These are phyloP conservation scores for Diplodus sargus DNA, from an alignment of 2,797 vertebrate species.

Conservation along the genomic window DNA sequence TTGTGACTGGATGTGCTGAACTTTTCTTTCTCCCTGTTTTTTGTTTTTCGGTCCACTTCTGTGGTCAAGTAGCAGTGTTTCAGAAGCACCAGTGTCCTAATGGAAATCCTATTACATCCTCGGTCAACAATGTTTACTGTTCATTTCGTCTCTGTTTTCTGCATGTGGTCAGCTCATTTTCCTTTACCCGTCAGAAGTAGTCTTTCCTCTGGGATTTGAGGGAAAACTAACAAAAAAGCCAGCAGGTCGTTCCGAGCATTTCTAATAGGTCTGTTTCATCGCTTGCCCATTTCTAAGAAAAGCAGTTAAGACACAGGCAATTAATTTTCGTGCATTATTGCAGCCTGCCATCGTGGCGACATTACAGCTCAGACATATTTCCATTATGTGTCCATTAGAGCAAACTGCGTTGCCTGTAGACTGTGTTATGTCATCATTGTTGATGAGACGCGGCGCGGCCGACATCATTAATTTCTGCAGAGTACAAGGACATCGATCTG, in stretches of 20 bases:
- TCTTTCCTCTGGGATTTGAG: slow-evolving; percentile 25
- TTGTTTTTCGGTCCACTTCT: slow-evolving; percentile 11
- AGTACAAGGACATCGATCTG: background rate
- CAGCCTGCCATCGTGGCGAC: slow-evolving; percentile 5
- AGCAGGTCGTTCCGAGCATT: slow-evolving; percentile 28
- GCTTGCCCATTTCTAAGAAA: slow-evolving; percentile 22
- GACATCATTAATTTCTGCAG: background rate
- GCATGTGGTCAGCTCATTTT: slow-evolving; percentile 15
- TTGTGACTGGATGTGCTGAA: background rate
- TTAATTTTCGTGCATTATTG: slow-evolving; percentile 36
- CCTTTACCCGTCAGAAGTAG: background rate
- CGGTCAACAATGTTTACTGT: background rate
- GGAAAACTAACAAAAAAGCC: slow-evolving; percentile 28
- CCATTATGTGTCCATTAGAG: slow-evolving; percentile 34
- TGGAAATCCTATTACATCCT: slow-evolving; percentile 1
- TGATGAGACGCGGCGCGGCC: slow-evolving; percentile 21
- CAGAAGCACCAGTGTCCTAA: background rate
- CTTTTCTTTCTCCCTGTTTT: slow-evolving; percentile 1
- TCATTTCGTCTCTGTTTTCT: slow-evolving; percentile 6
- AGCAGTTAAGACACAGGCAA: slow-evolving; percentile 28
- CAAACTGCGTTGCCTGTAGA: slow-evolving; percentile 6
- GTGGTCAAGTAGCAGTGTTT: background rate
- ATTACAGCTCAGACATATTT: slow-evolving; percentile 10
- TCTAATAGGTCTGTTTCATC: slow-evolving; percentile 20
- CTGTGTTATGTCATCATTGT: slow-evolving; percentile 16